A percentile compares a stretch with the other conserved stretches of the same genome.
Conservation (phyloP, 2,797 vertebrate genomes). For the Acrossocheilus wenchowensis region DNA sequence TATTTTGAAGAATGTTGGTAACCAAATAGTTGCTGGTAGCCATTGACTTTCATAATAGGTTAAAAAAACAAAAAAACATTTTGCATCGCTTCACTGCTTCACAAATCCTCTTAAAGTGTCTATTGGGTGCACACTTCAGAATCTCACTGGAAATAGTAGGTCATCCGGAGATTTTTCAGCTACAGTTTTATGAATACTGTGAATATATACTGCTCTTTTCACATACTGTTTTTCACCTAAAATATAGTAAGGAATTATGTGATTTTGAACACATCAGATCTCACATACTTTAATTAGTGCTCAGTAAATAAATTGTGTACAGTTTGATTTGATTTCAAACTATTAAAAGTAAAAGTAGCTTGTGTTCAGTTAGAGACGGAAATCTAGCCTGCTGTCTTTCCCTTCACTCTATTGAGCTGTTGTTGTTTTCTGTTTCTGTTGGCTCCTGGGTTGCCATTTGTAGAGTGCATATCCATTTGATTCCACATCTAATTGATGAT, state of each 20-base stretch:
- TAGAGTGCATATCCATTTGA: not conserved
- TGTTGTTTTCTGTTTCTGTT: conserved; percentile 2
- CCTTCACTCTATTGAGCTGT: conserved; percentile 12
- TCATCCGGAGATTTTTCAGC: too few species aligned
- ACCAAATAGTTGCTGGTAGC: too few species aligned
- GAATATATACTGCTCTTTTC: too few species aligned
- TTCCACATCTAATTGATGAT: not conserved
- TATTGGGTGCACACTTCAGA: too few species aligned
- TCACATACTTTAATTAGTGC: not conserved
- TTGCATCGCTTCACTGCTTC: too few species aligned
- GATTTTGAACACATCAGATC: not conserved
- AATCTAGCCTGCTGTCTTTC: not conserved
- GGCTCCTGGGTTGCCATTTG: conserved; percentile 7
- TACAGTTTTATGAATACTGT: too few species aligned
- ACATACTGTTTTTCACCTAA: not conserved
- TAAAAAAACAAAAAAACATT: too few species aligned
- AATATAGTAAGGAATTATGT: not conserved
- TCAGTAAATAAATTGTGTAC: not conserved
- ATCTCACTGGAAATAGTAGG: too few species aligned
- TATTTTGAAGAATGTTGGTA: too few species aligned
- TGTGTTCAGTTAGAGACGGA: not conserved
- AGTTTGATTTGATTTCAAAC: not conserved
- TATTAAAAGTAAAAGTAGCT: not conserved
- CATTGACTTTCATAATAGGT: too few species aligned
- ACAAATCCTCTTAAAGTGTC: too few species aligned